Conservation (phyloP, 2,113 vertebrate genomes). For the Pterocles gutturalis region DNA sequence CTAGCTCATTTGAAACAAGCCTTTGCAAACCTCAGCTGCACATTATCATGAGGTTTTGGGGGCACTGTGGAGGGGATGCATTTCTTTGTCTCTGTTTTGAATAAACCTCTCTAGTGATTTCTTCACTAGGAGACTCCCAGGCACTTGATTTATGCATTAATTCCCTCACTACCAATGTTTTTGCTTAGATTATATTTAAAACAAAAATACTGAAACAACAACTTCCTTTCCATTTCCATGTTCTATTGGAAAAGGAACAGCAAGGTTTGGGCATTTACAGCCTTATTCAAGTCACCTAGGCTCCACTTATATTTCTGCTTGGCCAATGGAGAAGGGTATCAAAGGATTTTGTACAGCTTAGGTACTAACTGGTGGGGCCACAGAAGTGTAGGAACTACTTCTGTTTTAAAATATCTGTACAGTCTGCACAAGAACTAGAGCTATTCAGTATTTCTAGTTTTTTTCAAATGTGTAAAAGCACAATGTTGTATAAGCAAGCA, state of each 20-base stretch:
- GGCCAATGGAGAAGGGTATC: neutral
- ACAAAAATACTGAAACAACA: neutral
- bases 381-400: neutral
- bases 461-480: neutral
- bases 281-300: neutral
- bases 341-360: neutral
- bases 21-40: neutral
- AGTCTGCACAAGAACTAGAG: neutral
- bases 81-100: neutral
- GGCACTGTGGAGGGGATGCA: rapidly evolving
- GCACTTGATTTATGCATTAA: neutral
- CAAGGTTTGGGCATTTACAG: neutral
- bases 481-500: neutral
- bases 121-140: neutral
- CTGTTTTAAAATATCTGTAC: neutral
- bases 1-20: neutral
- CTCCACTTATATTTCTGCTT: neutral
- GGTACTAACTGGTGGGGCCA: neutral
- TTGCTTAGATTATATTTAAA: neutral
- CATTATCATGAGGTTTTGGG: neutral
- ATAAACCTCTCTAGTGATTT: neutral
- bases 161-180: neutral
- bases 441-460: neutral
- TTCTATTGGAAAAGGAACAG: neutral
- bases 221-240: neutral